A percentile compares a stretch with the other conserved stretches of the same genome.
These are phyloP conservation scores for Zaprionus camerounensis DNA, from an alignment of 1,140 invertebrate species.

Conservation along the genomic window DNA sequence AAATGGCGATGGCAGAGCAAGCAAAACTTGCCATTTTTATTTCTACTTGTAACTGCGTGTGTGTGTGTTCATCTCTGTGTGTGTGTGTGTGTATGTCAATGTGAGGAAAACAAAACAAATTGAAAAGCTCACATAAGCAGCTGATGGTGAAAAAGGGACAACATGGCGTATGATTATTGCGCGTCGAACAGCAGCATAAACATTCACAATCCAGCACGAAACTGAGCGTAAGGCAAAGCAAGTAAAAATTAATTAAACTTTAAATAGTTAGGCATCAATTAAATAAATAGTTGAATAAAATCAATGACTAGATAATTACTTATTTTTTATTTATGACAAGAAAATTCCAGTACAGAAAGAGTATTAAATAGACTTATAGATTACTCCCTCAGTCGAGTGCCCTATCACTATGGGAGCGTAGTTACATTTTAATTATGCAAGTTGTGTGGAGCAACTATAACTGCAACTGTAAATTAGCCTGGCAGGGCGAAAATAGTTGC, in stretches of 20 bases:
- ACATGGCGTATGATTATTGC: slow-evolving; percentile 78
- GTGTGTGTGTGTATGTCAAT: slow-evolving; percentile 25
- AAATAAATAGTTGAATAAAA: background rate
- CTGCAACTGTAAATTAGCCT: slow-evolving; percentile 55
- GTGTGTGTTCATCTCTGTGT: slow-evolving; percentile 20
- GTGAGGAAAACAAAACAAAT: slow-evolving; percentile 75
- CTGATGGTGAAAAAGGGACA: slow-evolving; percentile 53
- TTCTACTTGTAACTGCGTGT: slow-evolving; percentile 23
- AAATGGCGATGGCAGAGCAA: slow-evolving; percentile 71
- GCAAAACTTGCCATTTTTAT: slow-evolving; percentile 77
- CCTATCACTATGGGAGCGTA: no score
- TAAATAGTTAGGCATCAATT: background rate
- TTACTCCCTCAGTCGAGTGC: background rate
- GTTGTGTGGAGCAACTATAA: slow-evolving; percentile 1
- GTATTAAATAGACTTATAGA: background rate
- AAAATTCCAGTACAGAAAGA: background rate
- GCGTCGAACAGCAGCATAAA: slow-evolving; percentile 49
- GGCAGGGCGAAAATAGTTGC: slow-evolving; percentile 21
- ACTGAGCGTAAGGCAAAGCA: background rate
- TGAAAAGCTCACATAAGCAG: slow-evolving; percentile 76
- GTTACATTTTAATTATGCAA: slow-evolving; percentile 18
- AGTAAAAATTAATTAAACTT: background rate
- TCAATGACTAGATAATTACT: background rate
- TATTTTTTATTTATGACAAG: background rate
- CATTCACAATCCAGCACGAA: slow-evolving; percentile 10